Conservation (phyloP, 2,888 invertebrate species). For the Tholera decimalis region DNA sequence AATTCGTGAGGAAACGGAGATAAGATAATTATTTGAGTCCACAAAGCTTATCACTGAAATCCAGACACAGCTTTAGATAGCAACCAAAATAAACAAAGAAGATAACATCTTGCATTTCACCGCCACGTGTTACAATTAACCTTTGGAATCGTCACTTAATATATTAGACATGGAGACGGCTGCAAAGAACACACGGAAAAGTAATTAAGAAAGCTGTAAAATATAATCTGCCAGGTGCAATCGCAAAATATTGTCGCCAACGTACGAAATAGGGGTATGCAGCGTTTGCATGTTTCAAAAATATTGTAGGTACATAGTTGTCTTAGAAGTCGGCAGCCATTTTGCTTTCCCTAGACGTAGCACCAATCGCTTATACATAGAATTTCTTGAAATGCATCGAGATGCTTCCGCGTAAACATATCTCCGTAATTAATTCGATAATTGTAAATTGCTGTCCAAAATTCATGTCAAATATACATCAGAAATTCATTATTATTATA, state of each 20-base stretch:
- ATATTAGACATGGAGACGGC: conserved; percentile 14
- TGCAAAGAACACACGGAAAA: conserved; percentile 14
- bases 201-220: conserved; percentile 25
- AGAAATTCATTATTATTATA: no score
- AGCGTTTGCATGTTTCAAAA: conserved; percentile 7
- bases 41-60: conserved; percentile 65
- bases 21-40: conserved; percentile 55
- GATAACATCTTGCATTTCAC: conserved; percentile 64
- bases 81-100: conserved; percentile 70
- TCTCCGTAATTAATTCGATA: neutral
- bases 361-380: conserved; percentile 16
- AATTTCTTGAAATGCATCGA: conserved; percentile 16
- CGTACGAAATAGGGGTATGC: neutral
- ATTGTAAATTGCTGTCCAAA: neutral
- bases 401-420: neutral
- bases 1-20: conserved; percentile 53
- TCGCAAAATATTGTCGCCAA: conserved; percentile 13
- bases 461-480: no score
- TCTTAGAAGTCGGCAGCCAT: conserved; percentile 24
- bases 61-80: conserved; percentile 64
- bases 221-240: conserved; percentile 18
- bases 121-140: conserved; percentile 49
- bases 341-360: conserved; percentile 35
- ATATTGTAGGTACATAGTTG: conserved; percentile 6
- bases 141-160: conserved; percentile 43